Evolutionary conservation across 1,140 invertebrate genomes (phyloP).

Genomic region (Aculops lycopersici): DNA sequence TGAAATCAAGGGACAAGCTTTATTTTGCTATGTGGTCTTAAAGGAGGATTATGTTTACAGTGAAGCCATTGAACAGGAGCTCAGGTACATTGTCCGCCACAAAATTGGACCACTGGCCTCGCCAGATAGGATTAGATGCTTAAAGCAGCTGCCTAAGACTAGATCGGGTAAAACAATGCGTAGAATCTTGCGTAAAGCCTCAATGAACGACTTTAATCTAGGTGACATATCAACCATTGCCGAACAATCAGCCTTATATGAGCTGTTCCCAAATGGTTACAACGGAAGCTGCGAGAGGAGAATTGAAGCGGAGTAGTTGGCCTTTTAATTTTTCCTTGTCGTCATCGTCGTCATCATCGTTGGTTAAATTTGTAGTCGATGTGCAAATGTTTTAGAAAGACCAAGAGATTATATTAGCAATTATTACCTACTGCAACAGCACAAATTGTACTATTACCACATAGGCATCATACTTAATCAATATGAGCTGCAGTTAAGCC

Average conservation of each 20-base stretch:
- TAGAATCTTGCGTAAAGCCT: conserved; percentile 64
- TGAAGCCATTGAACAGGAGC: conserved; percentile 24
- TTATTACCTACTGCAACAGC: no score
- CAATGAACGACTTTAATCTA: conserved; percentile 46
- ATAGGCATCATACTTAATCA: no score
- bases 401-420: no score
- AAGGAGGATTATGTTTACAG: conserved; percentile 24
- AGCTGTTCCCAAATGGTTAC: conserved; percentile 25
- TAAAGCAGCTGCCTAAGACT: conserved; percentile 72
- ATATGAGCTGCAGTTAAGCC: no score
- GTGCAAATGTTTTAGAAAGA: no score
- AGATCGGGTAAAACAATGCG: conserved; percentile 94
- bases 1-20: conserved; percentile 67
- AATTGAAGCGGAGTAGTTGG: no score
- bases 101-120: conserved; percentile 83
- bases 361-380: no score
- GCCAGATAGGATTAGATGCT: conserved; percentile 70
- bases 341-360: no score
- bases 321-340: no score
- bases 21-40: conserved; percentile 79
- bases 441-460: no score
- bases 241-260: conserved; percentile 46
- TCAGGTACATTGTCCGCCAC: conserved; percentile 42
- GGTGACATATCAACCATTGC: conserved; percentile 73
- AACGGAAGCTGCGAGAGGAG: no score